Evolutionary conservation across 2,888 invertebrate species (phyloP).

Genomic region (Trichopria drosophilae): DNA sequence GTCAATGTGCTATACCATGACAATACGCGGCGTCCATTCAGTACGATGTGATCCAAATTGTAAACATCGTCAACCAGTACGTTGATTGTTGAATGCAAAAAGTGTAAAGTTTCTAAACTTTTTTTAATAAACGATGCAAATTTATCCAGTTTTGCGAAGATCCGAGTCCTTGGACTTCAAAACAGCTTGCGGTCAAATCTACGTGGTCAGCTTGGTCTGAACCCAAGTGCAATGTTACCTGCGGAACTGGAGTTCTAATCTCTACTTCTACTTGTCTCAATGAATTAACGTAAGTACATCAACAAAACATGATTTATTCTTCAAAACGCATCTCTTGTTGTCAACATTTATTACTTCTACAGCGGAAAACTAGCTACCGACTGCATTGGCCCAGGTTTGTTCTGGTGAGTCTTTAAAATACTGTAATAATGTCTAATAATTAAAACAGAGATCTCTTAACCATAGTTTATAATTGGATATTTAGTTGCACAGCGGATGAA

Average conservation of each 20-base stretch:
- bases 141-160: constrained; percentile 59
- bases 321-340: background rate
- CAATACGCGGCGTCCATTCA: constrained; percentile 49
- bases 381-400: constrained; percentile 57
- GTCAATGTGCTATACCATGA: constrained; percentile 47
- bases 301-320: background rate
- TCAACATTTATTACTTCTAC: constrained; percentile 28
- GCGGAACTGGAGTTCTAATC: constrained; percentile 42
- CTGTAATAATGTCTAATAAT: no score
- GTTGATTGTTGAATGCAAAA: no score
- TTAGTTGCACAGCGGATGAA: constrained; percentile 44
- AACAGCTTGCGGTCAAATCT: constrained; percentile 47
- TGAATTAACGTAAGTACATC: constrained; percentile 52
- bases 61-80: constrained; percentile 53
- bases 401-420: constrained; percentile 48
- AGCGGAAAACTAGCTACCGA: constrained; percentile 52
- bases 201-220: constrained; percentile 55
- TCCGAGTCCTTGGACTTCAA: constrained; percentile 46
- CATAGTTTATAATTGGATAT: constrained; percentile 33
- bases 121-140: constrained; percentile 13
- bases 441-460: constrained; percentile 5
- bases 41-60: constrained; percentile 55
- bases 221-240: constrained; percentile 44
- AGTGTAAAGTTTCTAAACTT: background rate
- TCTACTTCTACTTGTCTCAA: constrained; percentile 53